Percentiles rank a stretch among this genome's conserved stretches.
Conservation (phyloP, 2,888 invertebrate genomes). For the Caenorhabditis sp. region DNA sequence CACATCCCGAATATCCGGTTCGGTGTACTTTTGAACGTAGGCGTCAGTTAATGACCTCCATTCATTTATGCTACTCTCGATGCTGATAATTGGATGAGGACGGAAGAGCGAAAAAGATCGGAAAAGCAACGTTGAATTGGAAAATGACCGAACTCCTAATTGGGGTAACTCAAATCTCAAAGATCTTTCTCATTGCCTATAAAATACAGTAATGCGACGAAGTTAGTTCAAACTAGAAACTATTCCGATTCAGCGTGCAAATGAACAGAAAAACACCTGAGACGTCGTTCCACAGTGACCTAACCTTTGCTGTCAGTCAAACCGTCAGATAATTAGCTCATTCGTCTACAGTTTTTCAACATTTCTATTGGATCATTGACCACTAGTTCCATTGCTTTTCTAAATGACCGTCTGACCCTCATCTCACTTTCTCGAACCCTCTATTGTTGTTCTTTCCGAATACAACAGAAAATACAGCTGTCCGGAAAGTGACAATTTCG, state of each 20-base stretch:
- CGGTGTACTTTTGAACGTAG: slow-evolving; percentile 39
- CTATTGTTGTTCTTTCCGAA: slow-evolving; percentile 18
- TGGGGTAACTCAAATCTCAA: slow-evolving; percentile 12
- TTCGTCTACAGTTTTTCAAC: not conserved
- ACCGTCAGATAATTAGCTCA: slow-evolving; percentile 18
- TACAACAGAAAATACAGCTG: slow-evolving; percentile 20
- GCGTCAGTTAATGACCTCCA: slow-evolving; percentile 26
- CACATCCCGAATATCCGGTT: slow-evolving; percentile 28
- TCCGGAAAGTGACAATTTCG: not conserved
- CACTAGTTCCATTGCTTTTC: slow-evolving; percentile 4
- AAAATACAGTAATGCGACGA: too few species aligned
- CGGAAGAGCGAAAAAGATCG: slow-evolving; percentile 2
- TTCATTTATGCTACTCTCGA: slow-evolving; percentile 16
- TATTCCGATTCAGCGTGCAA: not conserved
- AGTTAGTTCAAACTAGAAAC: slow-evolving; percentile 1
- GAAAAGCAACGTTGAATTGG: slow-evolving; percentile 7
- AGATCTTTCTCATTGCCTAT: not conserved
- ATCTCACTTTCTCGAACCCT: slow-evolving; percentile 18
- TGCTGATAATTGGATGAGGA: slow-evolving; percentile 5
- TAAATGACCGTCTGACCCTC: slow-evolving; percentile 18
- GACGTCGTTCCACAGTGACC: not conserved
- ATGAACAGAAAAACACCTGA: not conserved
- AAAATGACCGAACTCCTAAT: slow-evolving; percentile 10
- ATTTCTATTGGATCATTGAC: slow-evolving; percentile 29
- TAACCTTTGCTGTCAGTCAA: slow-evolving; percentile 3